phyloP scores from a whole-genome alignment of 2,888 invertebrate genomes.

The Oxytorus armatus region DNA sequence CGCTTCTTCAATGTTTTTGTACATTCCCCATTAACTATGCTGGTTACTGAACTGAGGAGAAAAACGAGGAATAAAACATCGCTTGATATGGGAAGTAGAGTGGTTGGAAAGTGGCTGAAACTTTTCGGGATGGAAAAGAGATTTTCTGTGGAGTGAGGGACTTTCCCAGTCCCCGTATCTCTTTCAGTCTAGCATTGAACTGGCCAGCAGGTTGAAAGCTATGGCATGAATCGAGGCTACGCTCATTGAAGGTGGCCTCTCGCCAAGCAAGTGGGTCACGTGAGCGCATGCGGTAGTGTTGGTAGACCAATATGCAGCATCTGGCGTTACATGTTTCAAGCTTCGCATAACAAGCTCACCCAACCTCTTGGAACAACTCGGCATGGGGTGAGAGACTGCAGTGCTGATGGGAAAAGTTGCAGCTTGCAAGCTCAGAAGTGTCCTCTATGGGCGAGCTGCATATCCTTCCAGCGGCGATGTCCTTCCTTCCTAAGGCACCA shows the following conservation, averaged over 20 bases:
- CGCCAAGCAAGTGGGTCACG: conserved; percentile 52
- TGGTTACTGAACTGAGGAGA: not conserved
- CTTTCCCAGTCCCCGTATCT: no score
- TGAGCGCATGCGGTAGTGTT: conserved; percentile 69
- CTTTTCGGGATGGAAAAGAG: not conserved
- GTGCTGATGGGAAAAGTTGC: conserved; percentile 84
- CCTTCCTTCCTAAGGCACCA: conserved; percentile 43
- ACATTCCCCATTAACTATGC: conserved; percentile 10
- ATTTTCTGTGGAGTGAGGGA: not conserved
- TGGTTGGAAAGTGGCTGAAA: conserved; percentile 15
- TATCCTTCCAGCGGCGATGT: conserved; percentile 66
- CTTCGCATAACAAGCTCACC: conserved; percentile 82
- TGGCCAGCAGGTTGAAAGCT: conserved; percentile 19
- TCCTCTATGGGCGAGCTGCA: conserved; percentile 64
- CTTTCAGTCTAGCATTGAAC: not conserved
- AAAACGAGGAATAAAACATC: conserved; percentile 1
- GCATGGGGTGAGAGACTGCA: conserved; percentile 70
- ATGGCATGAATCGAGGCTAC: conserved; percentile 25
- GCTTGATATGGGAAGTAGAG: conserved; percentile 25
- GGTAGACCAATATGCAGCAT: conserved; percentile 82
- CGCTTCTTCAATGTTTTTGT: conserved; percentile 14
- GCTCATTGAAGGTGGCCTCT: conserved; percentile 35
- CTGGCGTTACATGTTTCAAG: conserved; percentile 84
- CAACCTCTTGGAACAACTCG: conserved; percentile 41
- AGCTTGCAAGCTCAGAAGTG: conserved; percentile 79